Conservation (phyloP, 2,888 invertebrate species). For the Aphodius granarius region DNA sequence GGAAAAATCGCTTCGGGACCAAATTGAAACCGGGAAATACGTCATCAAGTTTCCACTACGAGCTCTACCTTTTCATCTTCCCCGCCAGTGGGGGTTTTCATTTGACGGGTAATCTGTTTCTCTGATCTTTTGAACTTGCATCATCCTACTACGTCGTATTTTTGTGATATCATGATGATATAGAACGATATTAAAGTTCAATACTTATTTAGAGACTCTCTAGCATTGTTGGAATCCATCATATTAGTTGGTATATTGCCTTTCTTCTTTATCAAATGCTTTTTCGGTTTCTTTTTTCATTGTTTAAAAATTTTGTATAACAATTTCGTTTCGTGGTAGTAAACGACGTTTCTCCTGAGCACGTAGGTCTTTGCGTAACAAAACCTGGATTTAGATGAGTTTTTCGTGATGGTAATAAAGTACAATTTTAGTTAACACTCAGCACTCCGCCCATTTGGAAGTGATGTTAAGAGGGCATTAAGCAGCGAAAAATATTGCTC, state of each 20-base stretch:
- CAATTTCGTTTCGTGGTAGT: neutral
- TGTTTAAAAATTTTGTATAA: no score
- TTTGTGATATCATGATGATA: neutral
- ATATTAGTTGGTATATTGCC: no score
- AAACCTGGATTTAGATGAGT: neutral
- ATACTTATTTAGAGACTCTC: no score
- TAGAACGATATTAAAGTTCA: neutral
- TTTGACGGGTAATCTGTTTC: neutral
- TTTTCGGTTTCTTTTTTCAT: no score
- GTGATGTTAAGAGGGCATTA: neutral
- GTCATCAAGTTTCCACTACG: neutral
- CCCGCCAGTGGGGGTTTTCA: neutral
- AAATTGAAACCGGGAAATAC: neutral
- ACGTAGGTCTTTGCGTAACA: neutral
- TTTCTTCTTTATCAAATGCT: no score
- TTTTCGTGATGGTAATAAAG: neutral
- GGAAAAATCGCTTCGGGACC: neutral
- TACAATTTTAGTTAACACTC: neutral
- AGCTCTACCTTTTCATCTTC: neutral
- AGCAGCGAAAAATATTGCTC: neutral
- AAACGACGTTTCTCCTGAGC: neutral
- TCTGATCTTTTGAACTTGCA: neutral
- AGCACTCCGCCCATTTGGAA: neutral
- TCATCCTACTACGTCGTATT: neutral
- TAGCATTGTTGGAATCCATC: no score